Evolutionary conservation across 2,113 vertebrate species (phyloP).

Genomic region (Hippocampus guttulatus): DNA sequence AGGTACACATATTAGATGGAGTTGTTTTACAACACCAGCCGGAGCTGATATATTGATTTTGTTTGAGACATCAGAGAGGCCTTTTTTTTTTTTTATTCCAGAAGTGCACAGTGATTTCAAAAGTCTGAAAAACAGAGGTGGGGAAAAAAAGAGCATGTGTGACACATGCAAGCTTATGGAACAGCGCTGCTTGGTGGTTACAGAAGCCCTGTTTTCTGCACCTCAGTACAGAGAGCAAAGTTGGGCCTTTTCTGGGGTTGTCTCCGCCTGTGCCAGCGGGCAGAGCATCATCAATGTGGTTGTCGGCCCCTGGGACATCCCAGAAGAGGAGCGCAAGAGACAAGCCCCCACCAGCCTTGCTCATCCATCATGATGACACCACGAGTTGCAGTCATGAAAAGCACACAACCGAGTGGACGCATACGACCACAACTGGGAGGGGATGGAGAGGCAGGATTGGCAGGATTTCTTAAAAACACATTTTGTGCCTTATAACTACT

Average conservation of each 20-base stretch:
- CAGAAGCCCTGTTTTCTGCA: constrained; percentile 12
- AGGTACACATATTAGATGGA: constrained; percentile 44
- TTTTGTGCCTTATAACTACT: constrained; percentile 70
- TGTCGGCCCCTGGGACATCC: constrained; percentile 67
- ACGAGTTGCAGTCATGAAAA: constrained; percentile 66
- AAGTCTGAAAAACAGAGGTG: constrained; percentile 24
- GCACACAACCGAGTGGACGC: constrained; percentile 58
- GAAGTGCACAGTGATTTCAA: constrained; percentile 25
- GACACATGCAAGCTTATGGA: not conserved
- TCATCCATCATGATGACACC: constrained; percentile 79
- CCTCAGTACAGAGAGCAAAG: constrained; percentile 38
- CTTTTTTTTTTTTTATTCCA: constrained; percentile 29
- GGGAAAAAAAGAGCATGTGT: not conserved
- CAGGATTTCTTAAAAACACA: constrained; percentile 62
- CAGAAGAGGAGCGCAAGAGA: constrained; percentile 67
- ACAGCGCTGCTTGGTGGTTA: constrained; percentile 8
- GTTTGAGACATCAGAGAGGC: constrained; percentile 46
- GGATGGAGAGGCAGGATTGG: constrained; percentile 28
- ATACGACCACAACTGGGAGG: constrained; percentile 35
- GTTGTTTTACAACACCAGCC: constrained; percentile 54
- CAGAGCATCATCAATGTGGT: constrained; percentile 43
- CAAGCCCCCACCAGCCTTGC: constrained; percentile 63
- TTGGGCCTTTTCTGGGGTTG: constrained; percentile 38
- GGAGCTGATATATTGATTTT: constrained; percentile 60
- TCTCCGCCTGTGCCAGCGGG: constrained; percentile 61